Evolutionary conservation across 2,888 invertebrate genomes (phyloP), one percentile per base, ranked within the genome.

Genomic region (Odontomyia ornata): DNA sequence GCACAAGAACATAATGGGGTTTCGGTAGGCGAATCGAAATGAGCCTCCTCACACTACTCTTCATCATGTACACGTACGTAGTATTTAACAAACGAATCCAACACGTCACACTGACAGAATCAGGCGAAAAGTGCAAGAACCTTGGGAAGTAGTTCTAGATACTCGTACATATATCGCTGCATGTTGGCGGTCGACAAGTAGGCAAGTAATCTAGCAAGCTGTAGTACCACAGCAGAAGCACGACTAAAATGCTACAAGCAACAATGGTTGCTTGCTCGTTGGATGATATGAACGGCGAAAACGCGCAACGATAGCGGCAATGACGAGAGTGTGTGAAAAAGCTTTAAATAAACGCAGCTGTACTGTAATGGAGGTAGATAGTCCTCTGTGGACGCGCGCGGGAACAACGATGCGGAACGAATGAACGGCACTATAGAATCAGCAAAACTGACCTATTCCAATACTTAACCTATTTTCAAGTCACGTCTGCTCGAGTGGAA

Each of bases 401-500:
- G 30, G 28, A 11, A 36, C 23, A n/a, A 28, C 52, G 72, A 52
- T 25, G 56, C 13, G 69, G 56, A 72, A 47, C 43, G 28, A 18
- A 30, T 23, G n/a, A 47, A 46, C 73, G 13, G 15, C 47, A 18
- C n/a, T 69, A n/a, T n/a, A 69, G 47, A 69, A 69, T 69, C 73
- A 60, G 57, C 73, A 73, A 36, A 76, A 76, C 76, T 76, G 76
- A 76, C 76, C 76, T 76, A 76, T 67, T 76, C 76, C 67, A 76
- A 52, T 25, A 64, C 67, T 76, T 67, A 76, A 65, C 76, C 67
- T 67, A 67, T 76, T 76, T 76, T 76, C 56, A 36, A 67, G 64
- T 75, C 64, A 75, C 64, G 75, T 75, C 64, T 62, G 75, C 73
- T 36, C 11, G 60, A 21, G 57, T 15, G 23, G 60, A 73, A 13